Evolutionary conservation across 1,140 invertebrate species (phyloP).

Genomic region (Lepidostoma basale): DNA sequence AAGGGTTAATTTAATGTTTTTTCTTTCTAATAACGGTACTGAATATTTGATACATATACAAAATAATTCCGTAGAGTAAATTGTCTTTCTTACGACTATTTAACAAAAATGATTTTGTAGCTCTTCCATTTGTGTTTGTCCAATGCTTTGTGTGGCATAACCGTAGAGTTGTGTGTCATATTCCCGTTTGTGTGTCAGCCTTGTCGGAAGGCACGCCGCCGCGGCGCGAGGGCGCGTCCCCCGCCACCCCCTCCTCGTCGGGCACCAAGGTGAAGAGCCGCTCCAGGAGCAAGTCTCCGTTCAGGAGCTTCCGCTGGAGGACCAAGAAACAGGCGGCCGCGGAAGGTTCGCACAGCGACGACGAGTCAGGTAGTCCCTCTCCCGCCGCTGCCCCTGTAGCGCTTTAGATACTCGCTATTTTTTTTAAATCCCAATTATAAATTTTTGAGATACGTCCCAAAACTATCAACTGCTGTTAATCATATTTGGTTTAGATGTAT

Average conservation of each 20-base stretch:
- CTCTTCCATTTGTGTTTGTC: constrained; percentile 5
- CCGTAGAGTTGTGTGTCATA: constrained; percentile 50
- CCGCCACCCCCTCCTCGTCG: constrained; percentile 53
- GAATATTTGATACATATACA: no score
- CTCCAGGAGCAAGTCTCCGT: constrained; percentile 87
- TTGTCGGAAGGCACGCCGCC: constrained; percentile 50
- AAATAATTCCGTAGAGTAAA: no score
- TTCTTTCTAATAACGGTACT: no score
- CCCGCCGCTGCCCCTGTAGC: no score
- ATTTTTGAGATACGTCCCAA: no score
- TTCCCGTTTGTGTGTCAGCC: constrained; percentile 41
- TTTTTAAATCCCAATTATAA: no score
- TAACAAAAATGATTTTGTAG: no score
- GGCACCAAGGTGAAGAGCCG: constrained; percentile 72
- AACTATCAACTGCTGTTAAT: no score
- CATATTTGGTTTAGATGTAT: no score
- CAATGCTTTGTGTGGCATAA: constrained; percentile 40
- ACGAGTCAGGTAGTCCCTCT: constrained; percentile 62
- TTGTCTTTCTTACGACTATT: no score
- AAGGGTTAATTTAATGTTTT: no score
- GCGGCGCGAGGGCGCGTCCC: constrained; percentile 49
- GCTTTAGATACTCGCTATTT: no score
- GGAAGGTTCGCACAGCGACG: constrained; percentile 75
- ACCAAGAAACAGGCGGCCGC: constrained; percentile 64
- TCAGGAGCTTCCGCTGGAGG: constrained; percentile 90